A percentile compares a stretch with the other conserved stretches of the same genome.
phyloP scores from a whole-genome alignment of 2,113 vertebrate genomes.

The Euleptes europaea region DNA sequence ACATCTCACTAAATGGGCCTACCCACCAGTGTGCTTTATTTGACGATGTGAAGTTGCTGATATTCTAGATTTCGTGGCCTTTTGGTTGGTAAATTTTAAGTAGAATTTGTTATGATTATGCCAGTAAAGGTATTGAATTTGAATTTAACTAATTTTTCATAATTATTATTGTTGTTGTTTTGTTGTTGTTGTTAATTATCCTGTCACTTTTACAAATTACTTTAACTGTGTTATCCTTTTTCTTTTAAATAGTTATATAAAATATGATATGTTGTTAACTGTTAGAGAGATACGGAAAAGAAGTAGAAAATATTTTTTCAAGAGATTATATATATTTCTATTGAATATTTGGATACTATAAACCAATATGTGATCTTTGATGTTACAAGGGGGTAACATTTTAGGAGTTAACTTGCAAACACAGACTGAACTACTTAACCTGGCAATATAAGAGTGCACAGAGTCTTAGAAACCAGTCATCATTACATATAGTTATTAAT shows the following conservation, averaged over 20 bases:
- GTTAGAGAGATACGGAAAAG: neutral
- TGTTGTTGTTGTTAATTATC: too few relatives aligned
- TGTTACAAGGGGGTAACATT: conserved; percentile 49
- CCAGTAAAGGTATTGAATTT: too few relatives aligned
- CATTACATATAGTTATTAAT: neutral
- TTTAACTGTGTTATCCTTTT: conserved; percentile 47
- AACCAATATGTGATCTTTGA: conserved; percentile 56
- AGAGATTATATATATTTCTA: conserved; percentile 20
- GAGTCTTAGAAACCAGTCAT: neutral
- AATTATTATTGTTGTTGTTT: too few relatives aligned
- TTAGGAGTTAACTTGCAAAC: conserved; percentile 42
- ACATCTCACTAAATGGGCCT: too few relatives aligned
- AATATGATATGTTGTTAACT: conserved; percentile 2
- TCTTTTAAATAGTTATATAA: conserved; percentile 42
- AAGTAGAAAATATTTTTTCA: neutral
- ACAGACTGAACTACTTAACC: conserved; percentile 34
- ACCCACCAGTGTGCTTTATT: too few relatives aligned
- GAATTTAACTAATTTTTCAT: conserved; percentile 41
- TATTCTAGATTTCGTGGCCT: too few relatives aligned
- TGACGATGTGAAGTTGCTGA: too few relatives aligned
- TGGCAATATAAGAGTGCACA: neutral
- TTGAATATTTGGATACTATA: conserved; percentile 45
- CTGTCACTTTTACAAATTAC: conserved; percentile 50
- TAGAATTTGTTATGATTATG: too few relatives aligned
- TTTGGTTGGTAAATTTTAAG: too few relatives aligned